Evolutionary conservation across 2,797 vertebrate genomes (phyloP).

Genomic region (Clarias fuscus): DNA sequence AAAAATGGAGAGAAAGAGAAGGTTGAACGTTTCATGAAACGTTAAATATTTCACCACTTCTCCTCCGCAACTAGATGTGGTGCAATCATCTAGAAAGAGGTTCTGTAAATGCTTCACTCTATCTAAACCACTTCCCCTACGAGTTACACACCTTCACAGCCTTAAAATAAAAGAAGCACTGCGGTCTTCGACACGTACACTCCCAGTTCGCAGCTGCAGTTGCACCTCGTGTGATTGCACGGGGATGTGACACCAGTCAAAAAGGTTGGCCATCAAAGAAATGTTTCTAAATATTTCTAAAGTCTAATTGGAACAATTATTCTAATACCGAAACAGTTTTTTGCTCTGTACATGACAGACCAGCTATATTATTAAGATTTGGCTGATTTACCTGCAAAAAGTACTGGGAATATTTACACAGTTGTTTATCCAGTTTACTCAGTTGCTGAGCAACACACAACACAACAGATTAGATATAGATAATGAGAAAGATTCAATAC

Average conservation of each 20-base stretch:
- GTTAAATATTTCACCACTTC: conserved; percentile 43
- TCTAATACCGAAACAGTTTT: background rate
- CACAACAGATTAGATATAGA: background rate
- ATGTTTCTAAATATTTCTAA: background rate
- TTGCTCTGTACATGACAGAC: background rate
- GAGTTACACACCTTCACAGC: conserved; percentile 39
- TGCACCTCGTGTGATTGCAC: conserved; percentile 30
- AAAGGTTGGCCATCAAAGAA: background rate
- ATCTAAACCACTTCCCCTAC: conserved; percentile 58
- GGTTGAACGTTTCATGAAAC: conserved; percentile 16
- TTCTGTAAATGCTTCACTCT: conserved; percentile 44
- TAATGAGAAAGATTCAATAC: background rate
- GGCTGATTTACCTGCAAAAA: background rate
- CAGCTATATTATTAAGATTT: background rate
- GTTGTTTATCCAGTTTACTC: background rate
- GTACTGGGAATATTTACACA: background rate
- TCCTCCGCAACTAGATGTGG: conserved; percentile 47
- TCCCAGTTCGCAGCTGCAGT: conserved; percentile 36
- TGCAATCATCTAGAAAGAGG: conserved; percentile 41
- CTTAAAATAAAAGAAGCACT: conserved; percentile 40
- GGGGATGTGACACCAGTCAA: background rate
- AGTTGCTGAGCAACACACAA: background rate
- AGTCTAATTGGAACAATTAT: background rate
- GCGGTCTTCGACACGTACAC: conserved; percentile 48
- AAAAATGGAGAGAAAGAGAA: conserved; percentile 37